Evolutionary conservation across 2,888 invertebrate species (phyloP).

Genomic region (Ypsolopha scabrella): DNA sequence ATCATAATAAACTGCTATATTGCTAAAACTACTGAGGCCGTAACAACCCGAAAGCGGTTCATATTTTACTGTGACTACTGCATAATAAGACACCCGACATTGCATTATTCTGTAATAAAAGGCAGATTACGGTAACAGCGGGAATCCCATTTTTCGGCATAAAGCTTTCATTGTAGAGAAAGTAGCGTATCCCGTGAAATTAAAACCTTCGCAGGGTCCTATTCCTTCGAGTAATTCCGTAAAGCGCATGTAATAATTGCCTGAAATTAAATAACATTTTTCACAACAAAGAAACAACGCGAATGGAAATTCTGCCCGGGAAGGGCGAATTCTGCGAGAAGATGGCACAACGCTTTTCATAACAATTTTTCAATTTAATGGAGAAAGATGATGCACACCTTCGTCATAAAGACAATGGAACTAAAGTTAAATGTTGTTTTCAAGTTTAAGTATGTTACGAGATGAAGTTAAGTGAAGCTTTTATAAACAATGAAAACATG

Average conservation of each 20-base stretch:
- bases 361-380: constrained; percentile 23
- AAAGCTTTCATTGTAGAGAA: constrained; percentile 52
- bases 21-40: constrained; percentile 11
- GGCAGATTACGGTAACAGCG: constrained; percentile 45
- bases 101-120: constrained; percentile 24
- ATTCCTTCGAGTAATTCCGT: constrained; percentile 66
- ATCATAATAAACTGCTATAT: no score
- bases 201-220: constrained; percentile 48
- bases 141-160: constrained; percentile 48
- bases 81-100: background rate
- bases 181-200: constrained; percentile 38
- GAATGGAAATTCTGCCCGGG: constrained; percentile 46
- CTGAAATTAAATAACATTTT: constrained; percentile 65
- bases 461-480: no score
- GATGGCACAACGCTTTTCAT: constrained; percentile 46
- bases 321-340: constrained; percentile 40
- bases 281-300: constrained; percentile 59
- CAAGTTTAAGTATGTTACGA: background rate
- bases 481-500: no score
- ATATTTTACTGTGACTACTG: constrained; percentile 4
- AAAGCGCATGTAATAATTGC: constrained; percentile 67
- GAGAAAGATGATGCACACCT: constrained; percentile 27
- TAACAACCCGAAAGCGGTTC: constrained; percentile 1
- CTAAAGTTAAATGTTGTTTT: background rate
- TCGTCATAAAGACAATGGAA: constrained; percentile 4